Evolutionary conservation across 2,797 vertebrate species (phyloP), one percentile per base, ranked within the genome.

Genomic region (Acomys russatus): DNA sequence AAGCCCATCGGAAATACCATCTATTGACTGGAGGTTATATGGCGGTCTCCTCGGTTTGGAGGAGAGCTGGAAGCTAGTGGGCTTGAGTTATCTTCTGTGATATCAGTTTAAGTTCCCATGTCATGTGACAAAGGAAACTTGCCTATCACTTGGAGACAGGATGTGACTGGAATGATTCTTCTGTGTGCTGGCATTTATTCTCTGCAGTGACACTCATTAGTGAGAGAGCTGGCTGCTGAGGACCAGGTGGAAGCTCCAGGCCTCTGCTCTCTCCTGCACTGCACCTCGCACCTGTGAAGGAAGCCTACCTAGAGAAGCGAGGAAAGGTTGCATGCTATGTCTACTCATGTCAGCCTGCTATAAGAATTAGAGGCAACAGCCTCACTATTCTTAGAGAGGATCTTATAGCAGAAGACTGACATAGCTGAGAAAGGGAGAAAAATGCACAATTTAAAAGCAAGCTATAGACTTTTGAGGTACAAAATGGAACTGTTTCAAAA

Each of bases 301-400:
- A 92, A 64, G 25, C n/a, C 85, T 28, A 7, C 68, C 0, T 3
- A 38, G n/a, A 49, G 35, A 66, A 20, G 30, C 4, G 35, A 33
- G 35, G 49, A 22, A 2, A 3, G 28, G 7, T 4, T 14, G 3
- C 30, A 28, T 15, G 15, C 0, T 14, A 3, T 2, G 7, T 14
- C 56, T 9, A 6, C 90, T 33, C 12, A 10, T 9, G 0, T 14
- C 33, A 10, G 23, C 6, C 1, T 33, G 6, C 11, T 11, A 1
- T 0, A 12, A 35, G 80, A 70, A 4, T 28, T 3, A 66, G 44
- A 35, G 59, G 28, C 51, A 11, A 35, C 0, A n/a, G 7, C n/a
- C 22, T 23, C 38, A 25, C 23, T 80, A 2, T 3, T 73, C 56
- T 28, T 49, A 66, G 64, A 8, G 44, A 70, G 33, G 56, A 73